Base-by-base conservation (phyloP, 2,888 invertebrate species). In the Drosophila atripex region DNA sequence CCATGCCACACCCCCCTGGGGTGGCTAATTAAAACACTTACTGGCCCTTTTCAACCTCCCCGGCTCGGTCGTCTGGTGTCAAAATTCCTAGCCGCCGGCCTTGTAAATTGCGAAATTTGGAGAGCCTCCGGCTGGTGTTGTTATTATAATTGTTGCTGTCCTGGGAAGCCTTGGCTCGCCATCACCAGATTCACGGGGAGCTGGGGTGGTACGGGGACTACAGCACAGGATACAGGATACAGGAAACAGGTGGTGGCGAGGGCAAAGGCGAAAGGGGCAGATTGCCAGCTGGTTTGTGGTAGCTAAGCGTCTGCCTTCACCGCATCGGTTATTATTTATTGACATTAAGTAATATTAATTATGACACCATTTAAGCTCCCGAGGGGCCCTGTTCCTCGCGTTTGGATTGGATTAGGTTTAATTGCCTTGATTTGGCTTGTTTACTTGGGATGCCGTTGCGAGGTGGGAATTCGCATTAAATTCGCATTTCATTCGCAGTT, bases 331-430 rank as follows among this genome's bases (percentile, higher is more conserved):
- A 86, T 80, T 71, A 80, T 80, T 80, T 83, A 86, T 80, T 77
- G 84, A 79, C 70, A 83, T 79, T 68, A 80, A 86, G 86, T 86
- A 77, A 71, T 79, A 86, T 80, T 86, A 86, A 80, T 80, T 86
- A 83, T 83, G 80, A 65, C 61, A 69, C 58, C 63, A 64, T 72
- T 76, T 71, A 66, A 69, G 35, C 35, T 35, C 35, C 14, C 35
- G 35, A 35, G 14, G 21, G 53, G 7, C 51, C 9, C 16, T 32
- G n/a, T 11, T 50, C 25, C 12, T 25, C 14, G 11, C 18, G 1
- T 18, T 18, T 18, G 35, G 41, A 16, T 55, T 39, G 41, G 41
- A 16, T 41, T 41, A 18, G 41, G 8, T 41, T 41, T 41, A 11
- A 18, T 41, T 41, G 41, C 18, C 18, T 18, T 18, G 11, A 18